Conservation (phyloP, 2,888 invertebrate species). For the Latheticus oryzae region DNA sequence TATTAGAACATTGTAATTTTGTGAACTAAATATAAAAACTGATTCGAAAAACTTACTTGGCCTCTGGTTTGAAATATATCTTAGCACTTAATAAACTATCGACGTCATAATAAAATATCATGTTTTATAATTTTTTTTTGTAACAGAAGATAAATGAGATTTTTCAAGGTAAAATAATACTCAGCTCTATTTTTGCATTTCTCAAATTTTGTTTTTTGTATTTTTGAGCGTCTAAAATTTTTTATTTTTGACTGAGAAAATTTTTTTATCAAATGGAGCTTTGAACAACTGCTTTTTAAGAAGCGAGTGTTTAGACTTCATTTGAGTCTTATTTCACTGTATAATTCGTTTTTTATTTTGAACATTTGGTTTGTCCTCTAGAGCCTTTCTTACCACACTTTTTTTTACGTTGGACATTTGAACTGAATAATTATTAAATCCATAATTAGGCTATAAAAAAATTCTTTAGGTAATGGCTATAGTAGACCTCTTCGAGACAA, state of each 20-base stretch:
- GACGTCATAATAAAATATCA: neutral
- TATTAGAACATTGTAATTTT: too few species aligned
- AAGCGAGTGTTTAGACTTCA: slow-evolving; percentile 1
- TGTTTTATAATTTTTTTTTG: neutral
- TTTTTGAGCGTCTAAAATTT: slow-evolving; percentile 11
- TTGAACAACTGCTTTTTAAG: neutral
- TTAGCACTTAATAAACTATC: slow-evolving; percentile 3
- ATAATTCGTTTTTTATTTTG: slow-evolving; percentile 24
- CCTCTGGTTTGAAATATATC: slow-evolving; percentile 1
- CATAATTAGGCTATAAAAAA: slow-evolving; percentile 26
- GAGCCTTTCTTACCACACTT: slow-evolving; percentile 7
- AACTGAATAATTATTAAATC: slow-evolving; percentile 30
- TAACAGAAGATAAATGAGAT: neutral
- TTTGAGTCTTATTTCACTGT: slow-evolving; percentile 15
- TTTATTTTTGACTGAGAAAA: slow-evolving; percentile 1
- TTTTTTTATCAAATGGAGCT: too few species aligned
- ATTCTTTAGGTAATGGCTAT: slow-evolving; percentile 48
- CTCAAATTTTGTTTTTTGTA: slow-evolving; percentile 27
- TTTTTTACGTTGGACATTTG: slow-evolving; percentile 5
- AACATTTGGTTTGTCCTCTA: slow-evolving; percentile 16
- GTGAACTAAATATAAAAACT: too few species aligned
- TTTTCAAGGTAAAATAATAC: slow-evolving; percentile 13
- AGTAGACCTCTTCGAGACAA: slow-evolving; percentile 55
- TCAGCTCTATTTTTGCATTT: slow-evolving; percentile 14
- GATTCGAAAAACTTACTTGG: neutral